Evolutionary conservation across 1,140 invertebrate species (phyloP).

Genomic region (Drosophila pruinosa): DNA sequence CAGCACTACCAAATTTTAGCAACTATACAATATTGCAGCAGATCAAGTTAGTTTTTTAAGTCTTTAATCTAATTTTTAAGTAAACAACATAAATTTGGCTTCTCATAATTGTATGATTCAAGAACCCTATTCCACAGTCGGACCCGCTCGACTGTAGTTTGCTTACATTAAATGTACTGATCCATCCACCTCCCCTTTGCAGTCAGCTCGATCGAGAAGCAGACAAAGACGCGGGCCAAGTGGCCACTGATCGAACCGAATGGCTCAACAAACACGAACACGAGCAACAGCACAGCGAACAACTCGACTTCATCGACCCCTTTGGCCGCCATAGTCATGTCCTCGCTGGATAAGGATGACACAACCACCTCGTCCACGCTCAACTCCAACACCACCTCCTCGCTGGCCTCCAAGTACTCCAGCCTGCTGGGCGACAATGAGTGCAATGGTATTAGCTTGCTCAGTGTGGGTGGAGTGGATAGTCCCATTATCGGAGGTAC

Average conservation of each 20-base stretch:
- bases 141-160: too few species aligned
- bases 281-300: constrained; percentile 78
- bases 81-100: too few species aligned
- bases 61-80: too few species aligned
- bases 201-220: constrained; percentile 82
- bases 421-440: constrained; percentile 77
- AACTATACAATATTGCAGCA: too few species aligned
- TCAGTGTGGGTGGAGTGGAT: constrained; percentile 48
- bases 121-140: too few species aligned
- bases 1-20: too few species aligned
- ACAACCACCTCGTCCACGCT: constrained; percentile 73
- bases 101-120: too few species aligned
- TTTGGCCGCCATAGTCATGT: constrained; percentile 68
- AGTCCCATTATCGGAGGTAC: constrained; percentile 59
- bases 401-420: constrained; percentile 76
- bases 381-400: constrained; percentile 77
- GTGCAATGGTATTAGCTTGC: constrained; percentile 56
- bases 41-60: too few species aligned
- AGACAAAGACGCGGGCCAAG: constrained; percentile 76
- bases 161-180: too few species aligned
- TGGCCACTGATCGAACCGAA: constrained; percentile 80
- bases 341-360: constrained; percentile 75
- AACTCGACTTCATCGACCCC: constrained; percentile 77
- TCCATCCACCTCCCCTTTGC: background rate
- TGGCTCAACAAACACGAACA: constrained; percentile 71